Evolutionary conservation across 2,797 vertebrate species (phyloP).

Genomic region (Rhynchotus rufescens): DNA sequence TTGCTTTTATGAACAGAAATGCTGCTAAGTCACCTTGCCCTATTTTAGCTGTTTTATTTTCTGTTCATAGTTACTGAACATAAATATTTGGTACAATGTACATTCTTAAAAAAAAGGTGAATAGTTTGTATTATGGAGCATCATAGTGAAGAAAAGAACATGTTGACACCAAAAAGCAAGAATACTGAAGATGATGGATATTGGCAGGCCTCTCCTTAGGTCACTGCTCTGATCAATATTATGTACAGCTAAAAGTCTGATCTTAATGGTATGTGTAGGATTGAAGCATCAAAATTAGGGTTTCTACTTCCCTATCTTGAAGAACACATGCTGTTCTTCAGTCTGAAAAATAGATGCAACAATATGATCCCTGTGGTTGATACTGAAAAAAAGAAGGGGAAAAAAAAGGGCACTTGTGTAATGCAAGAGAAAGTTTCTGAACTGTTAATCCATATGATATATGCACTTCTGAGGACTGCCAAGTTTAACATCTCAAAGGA

Average conservation of each 20-base stretch:
- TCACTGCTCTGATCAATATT: neutral
- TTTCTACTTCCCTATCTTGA: neutral
- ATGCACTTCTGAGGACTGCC: neutral
- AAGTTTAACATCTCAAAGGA: neutral
- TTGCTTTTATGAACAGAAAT: neutral
- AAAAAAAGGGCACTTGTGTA: neutral
- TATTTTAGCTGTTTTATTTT: neutral
- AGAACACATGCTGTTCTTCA: neutral
- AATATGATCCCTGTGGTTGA: neutral
- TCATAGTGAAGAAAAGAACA: neutral
- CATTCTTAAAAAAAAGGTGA: neutral
- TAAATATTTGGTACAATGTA: neutral
- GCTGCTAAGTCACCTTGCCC: neutral
- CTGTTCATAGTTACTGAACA: neutral
- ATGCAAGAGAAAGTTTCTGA: neutral
- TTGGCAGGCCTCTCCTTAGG: neutral
- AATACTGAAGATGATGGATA: neutral
- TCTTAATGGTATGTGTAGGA: neutral
- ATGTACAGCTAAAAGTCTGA: neutral
- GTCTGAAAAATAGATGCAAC: neutral
- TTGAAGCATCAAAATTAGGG: neutral
- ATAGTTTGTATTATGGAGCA: neutral
- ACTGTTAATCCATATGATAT: neutral
- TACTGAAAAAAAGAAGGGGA: neutral
- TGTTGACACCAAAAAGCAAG: neutral